Percentiles rank a stretch among this genome's conserved stretches.
These are phyloP conservation scores for Syngnathus acus DNA, from an alignment of 2,797 vertebrate genomes.

Conservation along the genomic window DNA sequence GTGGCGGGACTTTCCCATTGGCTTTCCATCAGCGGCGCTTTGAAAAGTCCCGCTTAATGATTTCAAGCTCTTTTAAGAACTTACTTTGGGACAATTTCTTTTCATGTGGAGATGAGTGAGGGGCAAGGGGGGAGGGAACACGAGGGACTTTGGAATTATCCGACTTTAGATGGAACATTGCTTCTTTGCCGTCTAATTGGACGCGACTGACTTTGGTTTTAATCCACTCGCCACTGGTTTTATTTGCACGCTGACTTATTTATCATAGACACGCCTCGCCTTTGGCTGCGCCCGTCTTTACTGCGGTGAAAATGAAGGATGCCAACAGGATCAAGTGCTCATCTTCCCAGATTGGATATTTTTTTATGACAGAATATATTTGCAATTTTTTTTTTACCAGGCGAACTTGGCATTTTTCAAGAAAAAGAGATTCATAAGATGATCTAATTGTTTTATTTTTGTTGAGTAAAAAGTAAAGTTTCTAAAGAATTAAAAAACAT, in stretches of 20 bases:
- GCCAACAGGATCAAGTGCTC: not conserved
- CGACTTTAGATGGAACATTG: slow-evolving; percentile 61
- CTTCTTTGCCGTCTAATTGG: slow-evolving; percentile 69
- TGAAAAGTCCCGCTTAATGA: slow-evolving; percentile 75
- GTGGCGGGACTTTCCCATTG: slow-evolving; percentile 74
- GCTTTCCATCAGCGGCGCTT: slow-evolving; percentile 74
- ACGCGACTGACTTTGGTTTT: slow-evolving; percentile 61
- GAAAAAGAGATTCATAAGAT: too few species aligned
- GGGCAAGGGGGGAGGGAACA: slow-evolving; percentile 59
- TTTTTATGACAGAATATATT: not conserved
- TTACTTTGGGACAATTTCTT: slow-evolving; percentile 77
- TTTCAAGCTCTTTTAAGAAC: slow-evolving; percentile 74
- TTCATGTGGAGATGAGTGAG: slow-evolving; percentile 74
- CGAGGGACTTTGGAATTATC: slow-evolving; percentile 70
- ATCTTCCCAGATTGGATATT: not conserved
- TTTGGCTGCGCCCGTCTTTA: slow-evolving; percentile 6
- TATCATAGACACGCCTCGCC: slow-evolving; percentile 39
- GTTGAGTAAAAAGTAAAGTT: not conserved
- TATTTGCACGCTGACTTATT: slow-evolving; percentile 68
- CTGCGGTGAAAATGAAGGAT: not conserved
- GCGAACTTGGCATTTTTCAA: not conserved
- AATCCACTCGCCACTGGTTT: slow-evolving; percentile 57
- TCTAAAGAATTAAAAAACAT: not conserved
- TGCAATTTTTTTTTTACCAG: not conserved
- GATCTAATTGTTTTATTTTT: not conserved